Base-by-base conservation (phyloP, 2,888 invertebrate species). In the Horisme vitalbata region DNA sequence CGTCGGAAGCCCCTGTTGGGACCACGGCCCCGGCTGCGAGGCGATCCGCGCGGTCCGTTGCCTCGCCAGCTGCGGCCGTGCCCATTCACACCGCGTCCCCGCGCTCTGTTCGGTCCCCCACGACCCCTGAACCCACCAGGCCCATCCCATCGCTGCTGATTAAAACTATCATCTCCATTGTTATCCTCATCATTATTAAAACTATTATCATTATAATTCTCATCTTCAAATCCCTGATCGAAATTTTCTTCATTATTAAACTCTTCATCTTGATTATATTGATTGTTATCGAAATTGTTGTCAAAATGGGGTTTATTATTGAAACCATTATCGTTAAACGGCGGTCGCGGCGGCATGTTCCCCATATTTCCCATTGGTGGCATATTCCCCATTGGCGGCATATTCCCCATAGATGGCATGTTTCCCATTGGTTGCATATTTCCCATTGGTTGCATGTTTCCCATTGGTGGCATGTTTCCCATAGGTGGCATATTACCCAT, bases 231-330 rank as follows among this genome's bases (percentile, higher is more conserved):
- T 53, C 74, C 68, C 48, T 72, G 80, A 51, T 71, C 77, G 57
- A 65, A 79, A 34, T 66, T 64, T 9, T 75, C 73, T 41, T 78
- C 77, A 30, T 79, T 71, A 57, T 76, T 70, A 44, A 76, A 83
- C n/a, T 78, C 72, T 2, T 80, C 77, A 57, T 81, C 77, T 46
- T 79, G 80, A 14, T 74, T 67, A 52, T 71, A 86, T 51, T 80
- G 79, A 60, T 79, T 80, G 12, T 82, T 41, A 41, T 47, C 81
- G 61, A 68, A 83, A 10, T 68, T 65, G 28, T 71, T 65, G 58
- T 84, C 84, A 56, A 70, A 87, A 50, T 73, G 75, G 14, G 78
- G 73, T 64, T 89, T 87, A 53, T 80, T 84, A 53, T 80, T 84
- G 54, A 68, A 87, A 15, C 84, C 84, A 68, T 88, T 86, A 48